A percentile compares a stretch with the other conserved stretches of the same genome.
phyloP scores from a whole-genome alignment of 2,888 invertebrate species.

The Cheiracanthium punctorium region DNA sequence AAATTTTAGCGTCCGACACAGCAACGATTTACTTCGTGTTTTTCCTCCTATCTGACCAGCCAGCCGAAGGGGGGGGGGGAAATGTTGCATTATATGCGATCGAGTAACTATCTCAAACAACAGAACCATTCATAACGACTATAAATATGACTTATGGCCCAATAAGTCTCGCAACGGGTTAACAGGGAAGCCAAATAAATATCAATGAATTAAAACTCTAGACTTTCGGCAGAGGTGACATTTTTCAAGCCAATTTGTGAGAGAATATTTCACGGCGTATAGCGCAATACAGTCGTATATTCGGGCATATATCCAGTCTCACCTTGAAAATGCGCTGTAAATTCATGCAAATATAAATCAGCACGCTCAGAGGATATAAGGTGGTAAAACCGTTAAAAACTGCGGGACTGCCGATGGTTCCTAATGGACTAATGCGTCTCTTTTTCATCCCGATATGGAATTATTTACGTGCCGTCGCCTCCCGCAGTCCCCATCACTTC shows the following conservation, averaged over 20 bases:
- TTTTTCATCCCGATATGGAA: not conserved
- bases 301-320: not conserved
- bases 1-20: too few relatives aligned
- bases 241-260: not conserved
- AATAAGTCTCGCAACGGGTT: not conserved
- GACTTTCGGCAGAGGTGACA: not conserved
- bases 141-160: not conserved
- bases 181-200: not conserved
- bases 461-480: not conserved
- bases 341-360: conserved; percentile 7
- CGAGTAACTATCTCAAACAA: too few relatives aligned
- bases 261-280: not conserved
- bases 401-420: not conserved
- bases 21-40: too few relatives aligned
- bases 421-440: not conserved
- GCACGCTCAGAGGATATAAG: not conserved
- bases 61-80: too few relatives aligned
- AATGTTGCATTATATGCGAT: too few relatives aligned
- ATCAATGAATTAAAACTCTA: not conserved
- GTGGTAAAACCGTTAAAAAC: not conserved
- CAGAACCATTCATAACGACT: not conserved
- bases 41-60: too few relatives aligned
- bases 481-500: not conserved
- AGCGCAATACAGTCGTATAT: not conserved
- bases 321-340: not conserved